These are phyloP conservation scores for Takifugu flavidus DNA, from an alignment of 2,113 vertebrate genomes.

Conservation along the genomic window DNA sequence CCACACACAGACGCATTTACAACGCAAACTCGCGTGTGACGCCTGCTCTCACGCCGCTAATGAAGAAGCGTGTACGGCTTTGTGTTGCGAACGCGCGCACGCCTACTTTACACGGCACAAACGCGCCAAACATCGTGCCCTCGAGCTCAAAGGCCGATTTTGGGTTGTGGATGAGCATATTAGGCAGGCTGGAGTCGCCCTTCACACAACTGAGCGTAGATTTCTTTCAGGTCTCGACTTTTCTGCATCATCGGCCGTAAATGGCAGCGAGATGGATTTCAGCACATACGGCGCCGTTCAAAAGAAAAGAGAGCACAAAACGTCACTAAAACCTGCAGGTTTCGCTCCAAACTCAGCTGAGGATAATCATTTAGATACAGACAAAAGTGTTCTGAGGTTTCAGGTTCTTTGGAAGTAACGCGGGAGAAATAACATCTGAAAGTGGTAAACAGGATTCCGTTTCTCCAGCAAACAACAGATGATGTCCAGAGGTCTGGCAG, in stretches of 20 bases:
- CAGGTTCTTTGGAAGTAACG: too few species aligned
- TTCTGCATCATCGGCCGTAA: slow-evolving; percentile 35
- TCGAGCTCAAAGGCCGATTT: too few species aligned
- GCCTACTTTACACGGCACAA: slow-evolving; percentile 55
- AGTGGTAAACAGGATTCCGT: slow-evolving; percentile 4
- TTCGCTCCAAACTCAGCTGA: neutral
- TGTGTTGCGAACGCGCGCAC: slow-evolving; percentile 36
- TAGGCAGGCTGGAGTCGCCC: too few species aligned
- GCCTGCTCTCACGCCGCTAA: slow-evolving; percentile 40
- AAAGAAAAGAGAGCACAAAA: neutral
- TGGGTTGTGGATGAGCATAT: too few species aligned
- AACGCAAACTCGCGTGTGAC: slow-evolving; percentile 46
- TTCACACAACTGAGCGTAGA: too few species aligned
- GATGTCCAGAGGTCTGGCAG: slow-evolving; percentile 5
- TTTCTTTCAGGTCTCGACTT: neutral
- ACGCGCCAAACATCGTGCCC: slow-evolving; percentile 27
- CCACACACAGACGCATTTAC: slow-evolving; percentile 68
- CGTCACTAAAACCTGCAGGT: neutral
- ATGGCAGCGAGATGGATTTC: slow-evolving; percentile 7
- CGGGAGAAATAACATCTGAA: neutral
- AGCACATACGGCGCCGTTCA: neutral
- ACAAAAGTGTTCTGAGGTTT: too few species aligned
- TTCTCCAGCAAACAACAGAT: neutral
- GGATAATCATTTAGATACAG: slow-evolving; percentile 9
- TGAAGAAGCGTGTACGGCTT: slow-evolving; percentile 44